These are phyloP conservation scores for Dicyrtoma fusca DNA, from an alignment of 2,888 invertebrate genomes.

Conservation along the genomic window DNA sequence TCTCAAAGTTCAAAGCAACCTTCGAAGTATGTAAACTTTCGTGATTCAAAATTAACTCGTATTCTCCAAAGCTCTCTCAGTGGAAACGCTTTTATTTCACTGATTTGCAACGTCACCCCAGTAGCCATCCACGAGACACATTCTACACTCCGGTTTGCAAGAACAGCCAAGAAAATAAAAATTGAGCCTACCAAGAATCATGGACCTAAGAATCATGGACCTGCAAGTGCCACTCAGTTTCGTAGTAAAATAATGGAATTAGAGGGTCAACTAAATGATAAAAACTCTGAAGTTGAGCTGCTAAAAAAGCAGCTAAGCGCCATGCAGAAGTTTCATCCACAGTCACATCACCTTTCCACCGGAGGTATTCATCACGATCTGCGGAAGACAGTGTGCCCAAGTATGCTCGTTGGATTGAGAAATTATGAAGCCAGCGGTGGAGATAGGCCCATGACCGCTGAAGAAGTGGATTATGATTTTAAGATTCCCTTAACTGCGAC, in stretches of 20 bases:
- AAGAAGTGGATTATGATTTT: too few relatives aligned
- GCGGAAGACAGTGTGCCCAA: conserved; percentile 35
- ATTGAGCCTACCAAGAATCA: conserved; percentile 71
- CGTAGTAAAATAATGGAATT: conserved; percentile 69
- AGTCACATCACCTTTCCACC: not conserved
- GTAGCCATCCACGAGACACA: conserved; percentile 76
- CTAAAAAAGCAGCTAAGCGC: conserved; percentile 31
- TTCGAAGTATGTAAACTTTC: conserved; percentile 66
- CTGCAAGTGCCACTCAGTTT: conserved; percentile 70
- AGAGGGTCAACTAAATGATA: conserved; percentile 65
- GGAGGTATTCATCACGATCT: not conserved
- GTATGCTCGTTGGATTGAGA: conserved; percentile 6
- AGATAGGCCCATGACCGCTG: too few relatives aligned
- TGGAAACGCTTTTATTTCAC: conserved; percentile 84
- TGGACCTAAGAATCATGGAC: too few relatives aligned
- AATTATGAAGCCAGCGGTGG: not conserved
- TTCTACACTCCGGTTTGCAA: conserved; percentile 74
- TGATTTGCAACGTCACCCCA: conserved; percentile 83
- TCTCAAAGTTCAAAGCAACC: not conserved
- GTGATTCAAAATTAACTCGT: conserved; percentile 84
- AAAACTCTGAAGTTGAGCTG: conserved; percentile 33
- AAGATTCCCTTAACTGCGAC: too few relatives aligned
- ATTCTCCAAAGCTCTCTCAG: conserved; percentile 83
- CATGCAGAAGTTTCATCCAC: conserved; percentile 23
- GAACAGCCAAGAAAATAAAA: conserved; percentile 77